phyloP scores from a whole-genome alignment of 2,888 invertebrate genomes.

The Lepidochrysops patricia region DNA sequence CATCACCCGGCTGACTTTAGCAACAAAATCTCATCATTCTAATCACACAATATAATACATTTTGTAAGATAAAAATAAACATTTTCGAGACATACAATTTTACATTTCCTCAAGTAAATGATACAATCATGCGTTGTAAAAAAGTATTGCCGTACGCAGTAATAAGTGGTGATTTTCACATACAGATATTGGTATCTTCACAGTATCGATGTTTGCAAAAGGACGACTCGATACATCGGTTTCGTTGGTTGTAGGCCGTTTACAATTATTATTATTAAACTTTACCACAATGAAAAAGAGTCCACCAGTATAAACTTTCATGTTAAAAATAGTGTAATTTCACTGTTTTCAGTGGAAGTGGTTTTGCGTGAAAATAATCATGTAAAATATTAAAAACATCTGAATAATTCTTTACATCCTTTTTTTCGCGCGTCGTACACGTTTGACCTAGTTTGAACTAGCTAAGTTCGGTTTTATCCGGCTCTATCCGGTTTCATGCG shows the following conservation, averaged over 20 bases:
- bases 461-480: slow-evolving; percentile 9
- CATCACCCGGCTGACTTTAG: too few species aligned
- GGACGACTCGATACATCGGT: too few species aligned
- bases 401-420: background rate
- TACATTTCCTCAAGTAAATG: background rate
- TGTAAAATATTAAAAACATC: background rate
- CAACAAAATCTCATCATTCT: background rate
- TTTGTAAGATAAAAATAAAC: background rate
- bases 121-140: background rate
- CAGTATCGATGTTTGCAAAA: too few species aligned
- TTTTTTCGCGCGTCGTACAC: background rate
- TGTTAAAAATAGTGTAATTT: too few species aligned
- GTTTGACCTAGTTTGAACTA: slow-evolving; percentile 4
- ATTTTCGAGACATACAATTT: background rate
- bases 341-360: background rate
- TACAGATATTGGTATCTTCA: background rate
- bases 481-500: slow-evolving; percentile 4
- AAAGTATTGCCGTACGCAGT: slow-evolving; percentile 1
- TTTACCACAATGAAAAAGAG: too few species aligned
- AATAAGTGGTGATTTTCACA: background rate
- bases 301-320: too few species aligned
- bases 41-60: background rate
- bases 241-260: too few species aligned
- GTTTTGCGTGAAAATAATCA: background rate
- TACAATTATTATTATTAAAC: too few species aligned